These are phyloP conservation scores for Macropus fuliginosus DNA, from an alignment of 2,797 vertebrate species.

Conservation along the genomic window DNA sequence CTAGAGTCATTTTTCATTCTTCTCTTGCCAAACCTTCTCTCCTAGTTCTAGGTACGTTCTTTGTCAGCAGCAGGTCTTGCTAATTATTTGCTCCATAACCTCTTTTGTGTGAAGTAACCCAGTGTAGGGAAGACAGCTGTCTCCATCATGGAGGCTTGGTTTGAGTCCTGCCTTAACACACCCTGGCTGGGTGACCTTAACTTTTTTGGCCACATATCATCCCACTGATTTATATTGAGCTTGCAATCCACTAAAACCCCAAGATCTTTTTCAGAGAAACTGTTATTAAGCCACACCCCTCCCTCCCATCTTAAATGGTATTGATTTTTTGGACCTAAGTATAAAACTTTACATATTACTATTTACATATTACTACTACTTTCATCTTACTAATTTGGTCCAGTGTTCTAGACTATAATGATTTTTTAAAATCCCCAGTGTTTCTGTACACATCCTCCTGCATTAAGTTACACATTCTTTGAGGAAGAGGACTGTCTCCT, in stretches of 20 bases:
- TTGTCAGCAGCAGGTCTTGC: background rate
- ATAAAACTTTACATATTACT: background rate
- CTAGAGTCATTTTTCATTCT: background rate
- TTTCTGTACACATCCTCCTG: background rate
- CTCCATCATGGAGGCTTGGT: background rate
- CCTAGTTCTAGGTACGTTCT: background rate
- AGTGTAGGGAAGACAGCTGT: background rate
- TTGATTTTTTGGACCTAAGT: background rate
- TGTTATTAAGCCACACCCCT: background rate
- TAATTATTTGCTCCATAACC: rapidly evolving
- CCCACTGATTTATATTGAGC: background rate
- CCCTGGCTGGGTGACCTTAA: background rate
- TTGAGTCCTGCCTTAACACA: background rate
- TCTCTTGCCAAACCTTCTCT: background rate
- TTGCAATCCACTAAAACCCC: background rate
- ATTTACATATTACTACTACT: background rate
- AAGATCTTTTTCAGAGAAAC: background rate
- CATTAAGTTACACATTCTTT: rapidly evolving
- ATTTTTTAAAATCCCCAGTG: background rate
- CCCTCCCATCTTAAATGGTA: background rate
- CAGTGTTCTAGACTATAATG: background rate
- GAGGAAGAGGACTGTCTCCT: background rate
- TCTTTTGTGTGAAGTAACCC: background rate
- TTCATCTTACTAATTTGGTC: background rate
- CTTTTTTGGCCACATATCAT: background rate